Evolutionary conservation across 2,113 vertebrate species (phyloP).

Genomic region (Coracopsis vasa): DNA sequence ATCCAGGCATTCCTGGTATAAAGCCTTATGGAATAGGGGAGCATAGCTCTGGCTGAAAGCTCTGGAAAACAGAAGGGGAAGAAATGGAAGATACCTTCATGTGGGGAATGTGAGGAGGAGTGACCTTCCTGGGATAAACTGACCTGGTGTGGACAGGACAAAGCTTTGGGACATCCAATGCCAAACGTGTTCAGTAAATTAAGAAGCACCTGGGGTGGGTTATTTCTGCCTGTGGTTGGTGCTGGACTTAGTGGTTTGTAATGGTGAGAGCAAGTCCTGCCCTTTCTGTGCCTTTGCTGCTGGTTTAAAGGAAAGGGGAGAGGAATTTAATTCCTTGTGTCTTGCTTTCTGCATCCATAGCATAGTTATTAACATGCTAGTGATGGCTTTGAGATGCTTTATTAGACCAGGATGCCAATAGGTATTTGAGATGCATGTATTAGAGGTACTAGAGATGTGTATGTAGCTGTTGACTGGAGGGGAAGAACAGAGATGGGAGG

Average conservation of each 20-base stretch:
- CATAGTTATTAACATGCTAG: neutral
- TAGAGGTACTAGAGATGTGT: neutral
- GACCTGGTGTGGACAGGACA: neutral
- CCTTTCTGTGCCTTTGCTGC: neutral
- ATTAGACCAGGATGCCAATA: neutral
- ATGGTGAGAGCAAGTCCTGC: neutral
- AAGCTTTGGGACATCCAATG: neutral
- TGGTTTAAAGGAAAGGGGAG: neutral
- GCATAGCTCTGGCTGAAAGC: neutral
- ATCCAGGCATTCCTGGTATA: neutral
- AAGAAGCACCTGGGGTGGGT: neutral
- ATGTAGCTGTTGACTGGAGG: neutral
- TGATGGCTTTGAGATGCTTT: neutral
- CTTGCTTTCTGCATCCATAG: neutral
- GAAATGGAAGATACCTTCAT: neutral
- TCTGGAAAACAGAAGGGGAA: neutral
- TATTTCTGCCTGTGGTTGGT: neutral
- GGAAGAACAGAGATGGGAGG: neutral
- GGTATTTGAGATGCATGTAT: neutral
- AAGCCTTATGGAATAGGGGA: neutral
- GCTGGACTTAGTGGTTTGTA: neutral
- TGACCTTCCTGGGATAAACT: neutral
- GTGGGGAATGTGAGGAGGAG: neutral
- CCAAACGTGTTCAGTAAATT: neutral
- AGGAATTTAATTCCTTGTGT: neutral